Conservation (phyloP, 2,113 vertebrate genomes). For the Progne subis region DNA sequence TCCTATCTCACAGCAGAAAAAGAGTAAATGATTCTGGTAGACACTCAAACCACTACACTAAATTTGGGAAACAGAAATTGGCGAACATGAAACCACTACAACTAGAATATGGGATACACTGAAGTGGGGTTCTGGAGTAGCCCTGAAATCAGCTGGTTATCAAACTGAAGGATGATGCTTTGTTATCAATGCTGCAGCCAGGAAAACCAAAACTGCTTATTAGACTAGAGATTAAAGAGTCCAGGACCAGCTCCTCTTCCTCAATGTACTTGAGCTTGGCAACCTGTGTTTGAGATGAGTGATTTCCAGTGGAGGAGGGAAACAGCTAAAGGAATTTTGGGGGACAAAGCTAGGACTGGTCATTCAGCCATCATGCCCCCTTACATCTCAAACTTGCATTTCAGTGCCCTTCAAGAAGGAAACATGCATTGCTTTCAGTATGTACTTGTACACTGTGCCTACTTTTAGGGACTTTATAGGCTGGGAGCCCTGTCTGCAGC, state of each 20-base stretch:
- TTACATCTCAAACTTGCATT: background rate
- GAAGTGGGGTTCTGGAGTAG: background rate
- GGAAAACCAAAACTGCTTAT: background rate
- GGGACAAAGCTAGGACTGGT: background rate
- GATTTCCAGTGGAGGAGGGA: background rate
- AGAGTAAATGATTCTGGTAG: no score
- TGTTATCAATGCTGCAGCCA: background rate
- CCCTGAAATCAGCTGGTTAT: background rate
- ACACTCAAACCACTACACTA: no score
- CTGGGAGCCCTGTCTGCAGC: background rate
- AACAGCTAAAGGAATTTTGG: background rate
- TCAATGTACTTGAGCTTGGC: background rate
- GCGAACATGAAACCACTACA: no score
- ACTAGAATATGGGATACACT: background rate
- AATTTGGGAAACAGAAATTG: no score
- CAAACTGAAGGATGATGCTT: background rate
- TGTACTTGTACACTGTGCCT: background rate
- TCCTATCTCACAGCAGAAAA: no score
- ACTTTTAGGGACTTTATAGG: background rate
- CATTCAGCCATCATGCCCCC: background rate
- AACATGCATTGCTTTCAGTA: background rate
- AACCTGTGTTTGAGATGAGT: background rate
- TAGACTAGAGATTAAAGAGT: background rate
- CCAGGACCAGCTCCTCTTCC: background rate
- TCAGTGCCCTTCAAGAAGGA: background rate